Evolutionary conservation across 2,113 vertebrate genomes (phyloP), one percentile per base, ranked within the genome.

Genomic region (Campylomormyrus numenius): DNA sequence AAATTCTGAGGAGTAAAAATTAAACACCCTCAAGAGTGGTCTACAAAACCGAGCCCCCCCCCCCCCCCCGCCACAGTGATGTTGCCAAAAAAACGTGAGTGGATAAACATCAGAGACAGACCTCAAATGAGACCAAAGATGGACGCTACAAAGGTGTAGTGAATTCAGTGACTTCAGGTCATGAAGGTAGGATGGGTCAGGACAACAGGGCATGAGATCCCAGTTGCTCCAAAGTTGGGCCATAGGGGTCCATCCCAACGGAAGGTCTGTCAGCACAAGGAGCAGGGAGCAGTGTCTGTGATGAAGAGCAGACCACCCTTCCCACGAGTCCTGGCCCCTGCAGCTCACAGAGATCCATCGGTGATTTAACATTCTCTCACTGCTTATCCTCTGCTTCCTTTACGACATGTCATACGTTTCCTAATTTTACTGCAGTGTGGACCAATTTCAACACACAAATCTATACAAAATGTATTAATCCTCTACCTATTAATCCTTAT

Each of bases 261-360:
- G 35, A n/a, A 19, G 48, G 13, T 13, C 17, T 90, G 83, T 66
- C 85, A 84, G 85, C 42, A 19, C 35, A 11, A n/a, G 35, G n/a
- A 45, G 70, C 10, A 70, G 89, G 39, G 17, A 52, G n/a, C 88
- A 58, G 85, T 91, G 87, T 88, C 85, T 52, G 88, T 91, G 85
- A 91, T 52, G 31, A 89, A 74, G 83, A 86, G 27, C 90, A 91
- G 90, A 91, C 31, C 3, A 46, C 90, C 46, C 58, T 24, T 27
- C 88, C 56, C 48, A 21, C 27, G 2, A 45, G n/a, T 19, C 50
- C 88, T 13, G 24, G n/a, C 85, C 5, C 39, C 24, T 19, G 77
- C 88, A 89, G 48, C 77, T n/a, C 31, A 39, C 35, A 17, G 46
- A 58, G 7, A 66, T 88, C 53, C 52, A 66, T 21, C 11, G 0